Evolutionary conservation across 2,797 vertebrate genomes (phyloP).

Genomic region (Odontamblyopus lacepedii): DNA sequence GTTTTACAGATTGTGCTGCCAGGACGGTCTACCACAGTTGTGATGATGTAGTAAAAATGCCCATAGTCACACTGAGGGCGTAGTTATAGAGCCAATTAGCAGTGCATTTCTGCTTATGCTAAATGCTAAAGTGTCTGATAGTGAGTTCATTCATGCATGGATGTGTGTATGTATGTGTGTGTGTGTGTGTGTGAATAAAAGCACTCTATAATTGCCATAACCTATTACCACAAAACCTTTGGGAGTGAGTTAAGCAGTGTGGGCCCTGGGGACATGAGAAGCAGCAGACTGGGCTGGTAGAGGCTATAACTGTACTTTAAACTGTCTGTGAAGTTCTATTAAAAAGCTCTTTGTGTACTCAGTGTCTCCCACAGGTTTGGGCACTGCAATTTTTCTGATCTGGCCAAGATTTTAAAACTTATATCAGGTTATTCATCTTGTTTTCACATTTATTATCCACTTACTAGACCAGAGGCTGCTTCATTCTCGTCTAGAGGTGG

Average conservation of each 20-base stretch:
- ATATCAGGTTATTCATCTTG: too few species aligned
- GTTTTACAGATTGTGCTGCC: constrained; percentile 8
- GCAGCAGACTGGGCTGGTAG: constrained; percentile 18
- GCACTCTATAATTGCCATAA: constrained; percentile 44
- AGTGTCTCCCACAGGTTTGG: not conserved
- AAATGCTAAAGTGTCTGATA: constrained; percentile 8
- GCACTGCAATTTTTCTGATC: too few species aligned
- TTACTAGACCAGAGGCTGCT: too few species aligned
- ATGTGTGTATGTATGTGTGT: constrained; percentile 3
- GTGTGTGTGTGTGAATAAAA: constrained; percentile 4
- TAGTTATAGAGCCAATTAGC: constrained; percentile 51
- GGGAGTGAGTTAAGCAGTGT: constrained; percentile 29
- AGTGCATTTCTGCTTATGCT: constrained; percentile 19
- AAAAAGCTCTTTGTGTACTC: not conserved
- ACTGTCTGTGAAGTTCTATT: not conserved
- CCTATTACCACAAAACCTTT: constrained; percentile 38
- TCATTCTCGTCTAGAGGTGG: too few species aligned
- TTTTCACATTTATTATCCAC: too few species aligned
- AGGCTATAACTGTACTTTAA: constrained; percentile 10
- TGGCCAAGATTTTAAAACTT: too few species aligned
- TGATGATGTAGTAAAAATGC: constrained; percentile 20
- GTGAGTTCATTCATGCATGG: constrained; percentile 7
- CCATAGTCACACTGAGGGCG: not conserved
- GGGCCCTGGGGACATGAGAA: constrained; percentile 13
- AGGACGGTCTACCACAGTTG: constrained; percentile 5